These are phyloP conservation scores for Triplophysa rosa DNA, from an alignment of 2,113 vertebrate species.

Conservation along the genomic window DNA sequence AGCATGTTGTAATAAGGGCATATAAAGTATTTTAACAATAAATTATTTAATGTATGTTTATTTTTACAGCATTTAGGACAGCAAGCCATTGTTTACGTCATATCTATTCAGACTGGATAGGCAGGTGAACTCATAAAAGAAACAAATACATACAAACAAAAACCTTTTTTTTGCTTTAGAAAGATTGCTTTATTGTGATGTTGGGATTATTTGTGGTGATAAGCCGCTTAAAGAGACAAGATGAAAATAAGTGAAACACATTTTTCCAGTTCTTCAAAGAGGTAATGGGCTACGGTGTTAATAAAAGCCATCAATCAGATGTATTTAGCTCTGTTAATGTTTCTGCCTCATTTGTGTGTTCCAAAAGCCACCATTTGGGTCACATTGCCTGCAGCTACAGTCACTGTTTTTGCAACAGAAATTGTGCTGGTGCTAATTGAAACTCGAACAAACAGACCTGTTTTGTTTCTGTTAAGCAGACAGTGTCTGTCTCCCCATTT, in stretches of 20 bases:
- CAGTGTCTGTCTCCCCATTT: neutral
- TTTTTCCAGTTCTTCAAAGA: neutral
- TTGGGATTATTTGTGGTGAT: neutral
- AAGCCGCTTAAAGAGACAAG: constrained; percentile 1
- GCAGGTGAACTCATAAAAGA: neutral
- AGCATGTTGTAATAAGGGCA: too few relatives aligned
- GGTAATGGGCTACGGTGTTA: constrained; percentile 13
- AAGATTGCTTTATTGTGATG: neutral
- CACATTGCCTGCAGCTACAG: constrained; percentile 32
- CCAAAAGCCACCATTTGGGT: constrained; percentile 48
- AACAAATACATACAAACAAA: neutral
- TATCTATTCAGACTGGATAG: too few relatives aligned
- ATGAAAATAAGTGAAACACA: neutral
- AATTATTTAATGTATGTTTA: too few relatives aligned
- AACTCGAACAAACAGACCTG: constrained; percentile 49
- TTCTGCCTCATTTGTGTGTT: constrained; percentile 36
- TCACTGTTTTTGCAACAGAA: constrained; percentile 41
- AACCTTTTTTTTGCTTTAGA: too few relatives aligned
- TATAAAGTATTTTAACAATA: too few relatives aligned
- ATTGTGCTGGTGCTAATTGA: constrained; percentile 52
- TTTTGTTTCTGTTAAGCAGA: constrained; percentile 33
- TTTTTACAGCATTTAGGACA: too few relatives aligned
- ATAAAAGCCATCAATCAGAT: constrained; percentile 24
- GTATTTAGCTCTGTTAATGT: constrained; percentile 38
- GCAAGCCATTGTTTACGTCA: too few relatives aligned